These are phyloP conservation scores for Acinonyx jubatus DNA, from an alignment of 2,113 vertebrate genomes.

Conservation along the genomic window DNA sequence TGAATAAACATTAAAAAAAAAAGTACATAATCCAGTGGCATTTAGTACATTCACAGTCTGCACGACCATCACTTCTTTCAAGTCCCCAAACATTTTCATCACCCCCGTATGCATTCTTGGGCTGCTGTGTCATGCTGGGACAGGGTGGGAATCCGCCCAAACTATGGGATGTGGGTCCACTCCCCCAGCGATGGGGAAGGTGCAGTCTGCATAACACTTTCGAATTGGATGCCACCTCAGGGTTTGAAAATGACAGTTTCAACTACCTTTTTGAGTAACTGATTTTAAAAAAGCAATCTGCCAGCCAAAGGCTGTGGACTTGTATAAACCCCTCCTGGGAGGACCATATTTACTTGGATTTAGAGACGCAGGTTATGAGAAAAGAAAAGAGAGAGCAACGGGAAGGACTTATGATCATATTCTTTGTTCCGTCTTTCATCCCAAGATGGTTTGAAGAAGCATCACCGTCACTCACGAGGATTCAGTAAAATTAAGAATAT, in stretches of 20 bases:
- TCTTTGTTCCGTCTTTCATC: not conserved
- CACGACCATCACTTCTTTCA: too few species aligned
- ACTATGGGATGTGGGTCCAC: not conserved
- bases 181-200: not conserved
- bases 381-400: not conserved
- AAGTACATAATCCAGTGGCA: not conserved
- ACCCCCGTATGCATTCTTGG: not conserved
- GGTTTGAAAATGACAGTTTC: not conserved
- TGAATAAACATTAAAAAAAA: not conserved
- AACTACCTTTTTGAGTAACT: not conserved
- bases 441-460: not conserved
- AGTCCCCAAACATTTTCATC: not conserved
- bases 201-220: rapidly evolving
- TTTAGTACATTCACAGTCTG: not conserved
- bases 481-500: not conserved
- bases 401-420: not conserved
- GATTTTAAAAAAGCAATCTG: not conserved
- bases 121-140: not conserved
- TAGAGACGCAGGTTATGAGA: not conserved
- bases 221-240: not conserved
- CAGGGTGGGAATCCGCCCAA: not conserved
- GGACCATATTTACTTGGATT: not conserved
- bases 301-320: not conserved
- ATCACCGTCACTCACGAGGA: not conserved
- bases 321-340: not conserved